Evolutionary conservation across 2,888 invertebrate species (phyloP).

Genomic region (Rhagonycha lutea): DNA sequence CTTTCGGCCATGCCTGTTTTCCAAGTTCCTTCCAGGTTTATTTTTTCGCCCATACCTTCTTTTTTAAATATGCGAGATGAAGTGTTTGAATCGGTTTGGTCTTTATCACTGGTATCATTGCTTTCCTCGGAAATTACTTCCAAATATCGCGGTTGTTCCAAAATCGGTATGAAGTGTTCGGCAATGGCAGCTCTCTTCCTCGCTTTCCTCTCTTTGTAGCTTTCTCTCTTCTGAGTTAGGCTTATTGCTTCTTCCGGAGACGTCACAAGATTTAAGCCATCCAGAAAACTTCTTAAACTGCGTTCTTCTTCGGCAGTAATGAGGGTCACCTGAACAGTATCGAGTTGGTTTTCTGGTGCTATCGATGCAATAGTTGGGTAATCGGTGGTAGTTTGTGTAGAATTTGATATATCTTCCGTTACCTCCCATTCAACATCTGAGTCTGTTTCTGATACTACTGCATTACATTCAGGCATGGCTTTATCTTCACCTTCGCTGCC

Average conservation of each 20-base stretch:
- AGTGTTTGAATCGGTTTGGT: slow-evolving; percentile 41
- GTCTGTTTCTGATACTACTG: slow-evolving; percentile 67
- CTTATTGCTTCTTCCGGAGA: slow-evolving; percentile 53
- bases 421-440: slow-evolving; percentile 66
- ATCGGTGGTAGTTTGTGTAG: slow-evolving; percentile 54
- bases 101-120: slow-evolving; percentile 65
- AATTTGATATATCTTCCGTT: slow-evolving; percentile 54
- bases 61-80: slow-evolving; percentile 54
- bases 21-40: slow-evolving; percentile 29
- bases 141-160: slow-evolving; percentile 67
- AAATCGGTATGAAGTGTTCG: slow-evolving; percentile 62
- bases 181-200: slow-evolving; percentile 62
- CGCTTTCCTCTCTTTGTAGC: slow-evolving; percentile 54
- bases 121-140: slow-evolving; percentile 81
- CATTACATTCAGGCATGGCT: slow-evolving; percentile 55
- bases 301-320: slow-evolving; percentile 64
- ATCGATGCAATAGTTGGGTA: slow-evolving; percentile 56
- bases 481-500: slow-evolving; percentile 45
- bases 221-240: slow-evolving; percentile 34
- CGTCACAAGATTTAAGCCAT: slow-evolving; percentile 61
- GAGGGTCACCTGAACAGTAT: slow-evolving; percentile 36
- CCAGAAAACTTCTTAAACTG: slow-evolving; percentile 60
- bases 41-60: slow-evolving; percentile 53
- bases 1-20: slow-evolving; percentile 14
- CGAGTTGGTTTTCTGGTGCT: slow-evolving; percentile 50